These are phyloP conservation scores for Helarctos malayanus DNA, from an alignment of 2,797 vertebrate genomes.

Conservation along the genomic window DNA sequence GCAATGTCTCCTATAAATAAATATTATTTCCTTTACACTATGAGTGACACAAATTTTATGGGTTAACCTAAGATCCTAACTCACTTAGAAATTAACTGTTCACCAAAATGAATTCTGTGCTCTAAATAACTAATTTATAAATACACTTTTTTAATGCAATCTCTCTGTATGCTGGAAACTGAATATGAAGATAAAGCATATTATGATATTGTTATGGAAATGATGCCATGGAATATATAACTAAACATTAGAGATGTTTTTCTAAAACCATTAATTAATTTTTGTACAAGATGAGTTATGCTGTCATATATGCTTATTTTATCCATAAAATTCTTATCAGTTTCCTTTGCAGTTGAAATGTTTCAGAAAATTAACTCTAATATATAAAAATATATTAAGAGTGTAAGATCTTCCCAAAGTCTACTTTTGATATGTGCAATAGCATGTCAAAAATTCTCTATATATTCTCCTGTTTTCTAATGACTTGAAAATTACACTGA, in stretches of 20 bases:
- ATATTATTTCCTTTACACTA: not conserved
- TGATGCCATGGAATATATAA: not conserved
- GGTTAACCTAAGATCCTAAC: not conserved
- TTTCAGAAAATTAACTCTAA: constrained; percentile 66
- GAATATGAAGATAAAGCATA: constrained; percentile 53
- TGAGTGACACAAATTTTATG: constrained; percentile 12
- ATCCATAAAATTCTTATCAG: constrained; percentile 45
- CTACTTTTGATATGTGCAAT: constrained; percentile 51
- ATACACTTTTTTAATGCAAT: not conserved
- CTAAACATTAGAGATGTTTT: constrained; percentile 48
- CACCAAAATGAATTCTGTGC: constrained; percentile 35
- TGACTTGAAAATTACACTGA: constrained; percentile 73
- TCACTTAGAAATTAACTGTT: constrained; percentile 47
- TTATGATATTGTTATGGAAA: constrained; percentile 63
- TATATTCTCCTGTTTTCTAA: constrained; percentile 60
- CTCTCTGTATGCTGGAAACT: constrained; percentile 26
- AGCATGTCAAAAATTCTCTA: constrained; percentile 57
- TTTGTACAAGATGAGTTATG: constrained; percentile 26
- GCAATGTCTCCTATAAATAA: not conserved
- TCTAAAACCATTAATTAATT: constrained; percentile 52
- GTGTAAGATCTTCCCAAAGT: constrained; percentile 26
- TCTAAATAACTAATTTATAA: constrained; percentile 38
- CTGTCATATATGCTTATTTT: constrained; percentile 43
- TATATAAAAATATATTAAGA: constrained; percentile 46
- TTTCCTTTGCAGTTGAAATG: constrained; percentile 18